Evolutionary conservation across 1,140 invertebrate genomes (phyloP).

Genomic region (Maniola jurtina): DNA sequence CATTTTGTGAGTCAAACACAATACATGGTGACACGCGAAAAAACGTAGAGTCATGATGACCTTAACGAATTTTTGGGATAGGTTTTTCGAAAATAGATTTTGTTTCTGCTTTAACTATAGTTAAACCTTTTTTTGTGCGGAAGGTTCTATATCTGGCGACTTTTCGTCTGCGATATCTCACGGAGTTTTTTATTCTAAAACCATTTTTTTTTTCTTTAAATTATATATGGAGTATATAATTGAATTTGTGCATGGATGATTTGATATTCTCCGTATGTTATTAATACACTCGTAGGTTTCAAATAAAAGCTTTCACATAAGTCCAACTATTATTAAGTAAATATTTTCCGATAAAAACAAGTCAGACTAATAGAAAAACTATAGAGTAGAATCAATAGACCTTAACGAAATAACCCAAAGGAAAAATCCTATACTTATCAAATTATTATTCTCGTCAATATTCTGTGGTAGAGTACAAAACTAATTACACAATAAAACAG

Average conservation of each 20-base stretch:
- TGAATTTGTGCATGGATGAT: not conserved
- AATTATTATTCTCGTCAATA: too few species aligned
- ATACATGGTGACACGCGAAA: slow-evolving; percentile 65
- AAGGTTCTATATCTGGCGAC: slow-evolving; percentile 53
- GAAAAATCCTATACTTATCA: too few species aligned
- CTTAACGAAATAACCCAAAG: too few species aligned
- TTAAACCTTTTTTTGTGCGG: slow-evolving; percentile 41
- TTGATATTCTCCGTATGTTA: not conserved
- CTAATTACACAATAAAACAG: too few species aligned
- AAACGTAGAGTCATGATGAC: slow-evolving; percentile 62
- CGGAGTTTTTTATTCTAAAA: slow-evolving; percentile 33
- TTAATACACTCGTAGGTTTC: too few species aligned
- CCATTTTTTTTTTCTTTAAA: slow-evolving; percentile 28
- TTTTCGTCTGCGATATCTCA: slow-evolving; percentile 49
- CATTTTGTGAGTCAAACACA: slow-evolving; percentile 60
- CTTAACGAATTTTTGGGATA: slow-evolving; percentile 49
- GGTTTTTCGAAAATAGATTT: slow-evolving; percentile 43
- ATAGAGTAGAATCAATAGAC: too few species aligned
- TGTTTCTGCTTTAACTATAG: slow-evolving; percentile 44
- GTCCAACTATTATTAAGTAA: too few species aligned
- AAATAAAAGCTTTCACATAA: too few species aligned
- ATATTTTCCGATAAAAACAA: too few species aligned
- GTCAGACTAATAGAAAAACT: too few species aligned
- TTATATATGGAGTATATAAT: not conserved
- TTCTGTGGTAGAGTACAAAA: too few species aligned